Base-by-base conservation (phyloP, 2,888 invertebrate genomes). In the Palloptera scutellata region DNA sequence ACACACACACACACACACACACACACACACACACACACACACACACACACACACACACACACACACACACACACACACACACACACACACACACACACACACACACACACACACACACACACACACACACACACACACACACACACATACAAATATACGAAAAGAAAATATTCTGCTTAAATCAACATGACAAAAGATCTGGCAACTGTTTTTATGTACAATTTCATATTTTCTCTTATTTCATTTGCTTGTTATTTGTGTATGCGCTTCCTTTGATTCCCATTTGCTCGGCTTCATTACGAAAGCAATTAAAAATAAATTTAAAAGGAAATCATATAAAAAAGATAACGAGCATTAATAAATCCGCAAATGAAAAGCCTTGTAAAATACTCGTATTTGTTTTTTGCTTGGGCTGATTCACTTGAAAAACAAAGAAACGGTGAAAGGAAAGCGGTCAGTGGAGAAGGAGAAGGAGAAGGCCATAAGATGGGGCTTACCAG, bases 281-380 rank as follows among this genome's bases (percentile, higher is more conserved):
- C 53, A n/a, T 40, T 30, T 30, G 2, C 6, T 30, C 30, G 30
- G 3, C 30, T 30, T 30, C 6, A 30, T 30, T 30, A 11, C 17
- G 17, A 64, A 58, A 58, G 52, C 64, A 64, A 64, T 57, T 64
- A 64, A 58, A 57, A 58, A 12, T n/a, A 42, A 58, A 58, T 42
- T 19, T 41, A 40, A 52, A 40, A 57, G 45, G 20, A 57, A 64
- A 58, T 15, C 13, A 15, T 40, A 57, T 59, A 59, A 13, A 58
- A 52, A 60, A 30, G 15, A 61, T 66, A 66, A 66, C 65, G 65
- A 66, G 60, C 65, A 60, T 60, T 66, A 60, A 66, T 54, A 66
- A 66, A 66, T 60, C 59, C 60, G 60, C 60, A 60, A 66, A 66
- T 60, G 60, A 66, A 60, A 53, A 17, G 19, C 6, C 40, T 9